phyloP scores from a whole-genome alignment of 2,888 invertebrate species.

The Hypsopygia costalis region DNA sequence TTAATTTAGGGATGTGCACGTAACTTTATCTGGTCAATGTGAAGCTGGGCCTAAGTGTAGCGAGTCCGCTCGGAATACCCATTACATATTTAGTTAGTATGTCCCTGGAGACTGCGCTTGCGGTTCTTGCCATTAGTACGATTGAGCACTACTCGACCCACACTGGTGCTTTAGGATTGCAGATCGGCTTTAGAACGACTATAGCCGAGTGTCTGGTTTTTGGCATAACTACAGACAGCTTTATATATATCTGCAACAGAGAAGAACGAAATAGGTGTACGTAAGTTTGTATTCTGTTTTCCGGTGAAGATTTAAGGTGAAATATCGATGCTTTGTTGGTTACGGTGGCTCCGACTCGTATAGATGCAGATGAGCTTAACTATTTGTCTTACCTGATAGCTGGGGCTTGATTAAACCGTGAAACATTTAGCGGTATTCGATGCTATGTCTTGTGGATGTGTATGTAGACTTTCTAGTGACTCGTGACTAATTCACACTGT shows the following conservation, averaged over 20 bases:
- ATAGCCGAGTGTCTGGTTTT: conserved; percentile 1
- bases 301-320: conserved; percentile 45
- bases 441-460: conserved; percentile 35
- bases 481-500: no score
- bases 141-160: conserved; percentile 56
- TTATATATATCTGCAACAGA: not conserved
- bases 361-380: conserved; percentile 79
- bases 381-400: conserved; percentile 78
- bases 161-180: conserved; percentile 28
- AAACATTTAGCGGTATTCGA: conserved; percentile 70
- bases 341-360: conserved; percentile 65
- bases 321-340: conserved; percentile 65
- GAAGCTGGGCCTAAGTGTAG: conserved; percentile 49
- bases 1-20: conserved; percentile 26
- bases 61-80: conserved; percentile 54
- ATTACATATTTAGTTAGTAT: conserved; percentile 72
- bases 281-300: not conserved
- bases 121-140: conserved; percentile 72
- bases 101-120: conserved; percentile 65
- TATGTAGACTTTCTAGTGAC: conserved; percentile 21
- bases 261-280: not conserved
- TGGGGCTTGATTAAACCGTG: conserved; percentile 76
- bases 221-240: not conserved
- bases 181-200: conserved; percentile 14
- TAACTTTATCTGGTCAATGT: conserved; percentile 52